Base-by-base conservation (phyloP, 2,797 vertebrate genomes). In the Lutjanus campechanus region DNA sequence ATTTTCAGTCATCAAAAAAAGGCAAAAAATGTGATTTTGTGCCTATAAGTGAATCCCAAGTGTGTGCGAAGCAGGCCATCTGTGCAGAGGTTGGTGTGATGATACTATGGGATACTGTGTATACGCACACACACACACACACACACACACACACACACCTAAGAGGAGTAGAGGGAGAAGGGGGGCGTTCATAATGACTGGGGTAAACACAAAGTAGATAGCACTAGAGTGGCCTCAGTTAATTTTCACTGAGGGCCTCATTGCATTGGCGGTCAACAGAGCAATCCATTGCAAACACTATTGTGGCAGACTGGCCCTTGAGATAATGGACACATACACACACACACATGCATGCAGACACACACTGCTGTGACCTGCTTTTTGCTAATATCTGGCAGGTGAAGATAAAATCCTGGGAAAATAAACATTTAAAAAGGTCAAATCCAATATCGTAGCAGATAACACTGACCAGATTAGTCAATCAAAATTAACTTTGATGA, bases 211-310 rank as follows among this genome's bases (percentile, higher is more conserved):
- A 43, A 22, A 66, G 89, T 15, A 82, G 86, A 88, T 73, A 79
- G 86, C 86, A 64, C 59, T 63, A 58, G 74, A 92, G 87, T 85
- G 82, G 77, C 65, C 62, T 78, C 71, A 68, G 89, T 89, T 94
- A 4, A 92, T 93, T 92, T 88, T 91, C 86, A 91, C 81, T 40
- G 61, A 92, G 88, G 83, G 64, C 75, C 90, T 91, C 88, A 86
- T 86, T 87, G 88, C 81, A 85, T 89, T 82, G 73, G 87, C 29
- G 80, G 71, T 85, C 89, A 89, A 81, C 76, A 60, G 84, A 79
- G 82, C 78, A 50, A 88, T 88, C 69, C 78, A 87, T 43, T n/a
- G 82, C 86, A 90, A 92, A 92, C 86, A 90, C 43, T 6, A 43
- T 2, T 44, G 60, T 41, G 66, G 68, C 58, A 67, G 68, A 67